phyloP scores from a whole-genome alignment of 2,888 invertebrate species.

The Papilio demoleus region DNA sequence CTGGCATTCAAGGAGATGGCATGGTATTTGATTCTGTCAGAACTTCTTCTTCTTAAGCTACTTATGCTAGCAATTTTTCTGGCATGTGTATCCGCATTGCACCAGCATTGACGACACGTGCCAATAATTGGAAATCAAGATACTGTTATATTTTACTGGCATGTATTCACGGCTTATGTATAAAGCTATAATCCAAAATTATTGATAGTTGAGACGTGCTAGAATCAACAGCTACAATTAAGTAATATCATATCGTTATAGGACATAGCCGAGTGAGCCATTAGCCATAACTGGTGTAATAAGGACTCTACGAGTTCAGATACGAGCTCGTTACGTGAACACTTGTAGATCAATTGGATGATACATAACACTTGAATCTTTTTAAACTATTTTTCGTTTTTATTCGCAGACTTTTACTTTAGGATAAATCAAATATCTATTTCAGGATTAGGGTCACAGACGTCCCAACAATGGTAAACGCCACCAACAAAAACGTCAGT shows the following conservation, averaged over 20 bases:
- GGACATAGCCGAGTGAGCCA: constrained; percentile 9
- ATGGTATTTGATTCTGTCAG: too few species aligned
- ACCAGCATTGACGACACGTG: too few species aligned
- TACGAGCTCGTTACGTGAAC: constrained; percentile 24
- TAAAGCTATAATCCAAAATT: not conserved
- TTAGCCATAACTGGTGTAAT: constrained; percentile 30
- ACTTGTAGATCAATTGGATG: constrained; percentile 14
- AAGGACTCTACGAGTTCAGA: constrained; percentile 23
- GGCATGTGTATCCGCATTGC: too few species aligned
- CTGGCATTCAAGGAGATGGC: too few species aligned
- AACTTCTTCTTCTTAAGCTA: too few species aligned
- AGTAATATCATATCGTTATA: constrained; percentile 1
- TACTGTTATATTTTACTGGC: too few species aligned
- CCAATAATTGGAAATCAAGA: too few species aligned
- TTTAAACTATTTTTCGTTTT: not conserved
- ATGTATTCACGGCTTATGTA: too few species aligned
- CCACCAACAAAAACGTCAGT: too few species aligned
- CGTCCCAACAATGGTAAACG: too few species aligned
- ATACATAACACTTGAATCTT: not conserved
- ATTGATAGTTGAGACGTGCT: not conserved
- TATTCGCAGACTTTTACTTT: not conserved
- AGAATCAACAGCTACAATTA: not conserved
- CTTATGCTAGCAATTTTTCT: too few species aligned
- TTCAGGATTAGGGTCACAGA: too few species aligned
- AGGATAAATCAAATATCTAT: not conserved